Base-by-base conservation (phyloP, 2,113 vertebrate species). In the Sakesphorus luctuosus region DNA sequence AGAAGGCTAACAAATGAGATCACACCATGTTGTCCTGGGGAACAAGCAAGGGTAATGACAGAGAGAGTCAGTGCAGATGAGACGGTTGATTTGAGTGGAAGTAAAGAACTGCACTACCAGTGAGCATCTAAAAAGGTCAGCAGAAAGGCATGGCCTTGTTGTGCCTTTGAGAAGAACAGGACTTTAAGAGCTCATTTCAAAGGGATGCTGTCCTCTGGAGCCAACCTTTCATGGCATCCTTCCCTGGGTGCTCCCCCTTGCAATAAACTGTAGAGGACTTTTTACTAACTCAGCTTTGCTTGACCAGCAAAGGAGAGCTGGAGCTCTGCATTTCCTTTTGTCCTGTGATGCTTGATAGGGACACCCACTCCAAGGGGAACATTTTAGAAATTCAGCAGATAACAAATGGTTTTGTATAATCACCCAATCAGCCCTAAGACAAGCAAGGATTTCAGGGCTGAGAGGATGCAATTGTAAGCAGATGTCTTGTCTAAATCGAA, bases 391-490 rank as follows among this genome's bases (percentile, higher is more conserved):
- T 46, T 62, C 86, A 96, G 75, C 75, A 88, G 75, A 86, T 74
- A 95, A 82, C 0, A 1, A 95, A 56, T 0, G 0, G 24, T 3
- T 1, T 38, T 29, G 6, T 44, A 17, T 35, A 83, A 71, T 62
- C 38, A 76, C 36, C n/a, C 0, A 0, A n/a, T 52, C 63, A 66
- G 74, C 36, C n/a, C n/a, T 13, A 24, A 36, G 20, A 46, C 33
- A 50, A 73, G 71, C 29, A 38, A 84, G 55, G 53, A 73, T 67
- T 74, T 67, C 61, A 33, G 76, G 62, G 52, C 77, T 73, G 53
- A 69, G 71, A 74, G 46, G 68, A 44, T 85, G 83, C 52, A 82
- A 13, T 14, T 74, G 46, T 53, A 79, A 68, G 78, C 35, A 79
- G 73, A 56, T 79, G 16, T 62, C 58, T 92, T 67, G 74, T 46